phyloP scores from a whole-genome alignment of 1,140 invertebrate genomes.

The Dinoponera quadriceps region DNA sequence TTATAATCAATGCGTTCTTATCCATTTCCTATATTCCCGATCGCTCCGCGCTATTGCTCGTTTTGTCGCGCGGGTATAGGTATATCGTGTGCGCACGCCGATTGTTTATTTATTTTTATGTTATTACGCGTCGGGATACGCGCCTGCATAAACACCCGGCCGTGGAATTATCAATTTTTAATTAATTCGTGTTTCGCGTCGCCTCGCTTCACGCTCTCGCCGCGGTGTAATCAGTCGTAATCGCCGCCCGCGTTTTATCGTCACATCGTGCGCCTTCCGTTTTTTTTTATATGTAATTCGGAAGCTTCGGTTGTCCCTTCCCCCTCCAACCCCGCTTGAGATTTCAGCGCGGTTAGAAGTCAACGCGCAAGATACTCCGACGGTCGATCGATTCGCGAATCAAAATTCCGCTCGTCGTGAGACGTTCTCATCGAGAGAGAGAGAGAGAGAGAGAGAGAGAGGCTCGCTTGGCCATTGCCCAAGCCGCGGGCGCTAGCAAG shows the following conservation, averaged over 20 bases:
- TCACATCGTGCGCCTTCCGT: too few species aligned
- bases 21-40: slow-evolving; percentile 58
- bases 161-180: slow-evolving; percentile 48
- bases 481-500: slow-evolving; percentile 53
- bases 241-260: neutral
- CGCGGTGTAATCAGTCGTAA: too few species aligned
- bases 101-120: slow-evolving; percentile 35
- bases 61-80: slow-evolving; percentile 15
- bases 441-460: too few species aligned
- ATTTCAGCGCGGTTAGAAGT: neutral
- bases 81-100: slow-evolving; percentile 1
- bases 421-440: slow-evolving; percentile 68
- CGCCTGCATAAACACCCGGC: slow-evolving; percentile 23
- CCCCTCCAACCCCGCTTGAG: neutral
- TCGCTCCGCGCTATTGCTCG: slow-evolving; percentile 28
- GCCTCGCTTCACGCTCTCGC: neutral
- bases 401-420: slow-evolving; percentile 44
- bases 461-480: slow-evolving; percentile 73
- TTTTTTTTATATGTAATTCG: too few species aligned
- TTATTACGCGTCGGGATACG: slow-evolving; percentile 30
- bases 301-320: too few species aligned
- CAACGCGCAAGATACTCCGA: neutral
- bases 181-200: slow-evolving; percentile 25
- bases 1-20: slow-evolving; percentile 61
- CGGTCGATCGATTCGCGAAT: neutral